Evolutionary conservation across 64 coral and sea anemone species (phyloP), one percentile per base, ranked within the genome.

Genomic region (Dendrophyllia cribrosa): DNA sequence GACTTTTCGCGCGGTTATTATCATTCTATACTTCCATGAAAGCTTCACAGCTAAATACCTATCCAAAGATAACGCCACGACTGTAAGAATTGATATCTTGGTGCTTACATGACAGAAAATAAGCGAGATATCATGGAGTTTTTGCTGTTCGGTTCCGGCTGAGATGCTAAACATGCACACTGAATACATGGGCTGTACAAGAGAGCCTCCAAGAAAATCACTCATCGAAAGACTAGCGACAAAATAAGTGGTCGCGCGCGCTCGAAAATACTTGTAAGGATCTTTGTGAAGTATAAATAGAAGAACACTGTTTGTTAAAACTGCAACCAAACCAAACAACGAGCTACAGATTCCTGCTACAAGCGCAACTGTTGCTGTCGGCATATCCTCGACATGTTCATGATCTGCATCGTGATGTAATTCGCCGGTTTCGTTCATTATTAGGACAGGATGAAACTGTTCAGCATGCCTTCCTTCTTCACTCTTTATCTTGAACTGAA

Each of bases 31-130:
- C 47, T 59, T 89, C 94, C 77, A 89, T 5, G 78, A 44, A 23
- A 92, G 85, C 56, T 87, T 96, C 13, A 96, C 62, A 0, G 85
- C 89, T 9, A 96, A 66, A 14, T 82, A 91, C 15, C 94, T 86
- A 92, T 96, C 94, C 21, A 96, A n/a, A 4, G 94, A 92, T 71
- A 96, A 56, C 12, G 69, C 89, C 1, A 96, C 89, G 0, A 96
- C 84, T 19, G 90, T 92, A 14, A 78, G 66, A 74, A 96, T 91
- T 6, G 94, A 96, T 20, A 96, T 89, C 68, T 96, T 96, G 1
- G 89, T 85, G 44, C 26, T 87, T 10, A 92, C 60, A 92, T 92
- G 90, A 76, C 89, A 92, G 0, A 85, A 90, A 49, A 96, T 83
- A 5, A 77, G 44, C 1, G 70, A 51, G 43, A 96, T 59, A 14